These are phyloP conservation scores for Phalanger gymnotis DNA, from an alignment of 2,797 vertebrate genomes.

Conservation along the genomic window DNA sequence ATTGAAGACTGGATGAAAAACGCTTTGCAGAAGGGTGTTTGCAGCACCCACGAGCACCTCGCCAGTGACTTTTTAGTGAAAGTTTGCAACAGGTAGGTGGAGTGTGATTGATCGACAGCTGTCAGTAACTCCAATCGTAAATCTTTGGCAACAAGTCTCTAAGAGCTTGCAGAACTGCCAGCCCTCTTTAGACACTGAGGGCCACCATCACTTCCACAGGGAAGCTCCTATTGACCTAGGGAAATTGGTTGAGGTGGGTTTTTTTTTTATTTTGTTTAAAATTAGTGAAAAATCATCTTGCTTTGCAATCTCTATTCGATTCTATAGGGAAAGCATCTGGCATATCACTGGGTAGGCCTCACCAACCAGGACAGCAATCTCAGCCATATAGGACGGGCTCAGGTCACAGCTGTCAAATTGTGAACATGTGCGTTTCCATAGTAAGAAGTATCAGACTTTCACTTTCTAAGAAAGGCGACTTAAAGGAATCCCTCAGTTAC, in stretches of 20 bases:
- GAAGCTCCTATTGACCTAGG: neutral
- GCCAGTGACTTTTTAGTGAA: slow-evolving; percentile 91
- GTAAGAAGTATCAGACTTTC: neutral
- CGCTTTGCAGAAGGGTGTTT: slow-evolving; percentile 92
- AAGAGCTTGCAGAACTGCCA: neutral
- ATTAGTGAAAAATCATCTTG: neutral
- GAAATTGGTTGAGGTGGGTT: neutral
- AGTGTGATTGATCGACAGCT: slow-evolving; percentile 1
- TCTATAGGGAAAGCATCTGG: neutral
- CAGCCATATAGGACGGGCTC: neutral
- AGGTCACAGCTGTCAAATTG: neutral
- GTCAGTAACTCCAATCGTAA: neutral
- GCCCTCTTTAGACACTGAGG: no score
- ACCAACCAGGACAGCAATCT: neutral
- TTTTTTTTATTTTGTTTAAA: neutral
- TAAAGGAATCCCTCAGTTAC: neutral
- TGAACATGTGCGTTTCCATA: neutral
- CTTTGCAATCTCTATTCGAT: neutral
- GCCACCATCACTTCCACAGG: rapidly evolving
- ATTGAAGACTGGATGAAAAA: slow-evolving; percentile 96
- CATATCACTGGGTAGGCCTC: neutral
- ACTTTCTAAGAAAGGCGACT: neutral
- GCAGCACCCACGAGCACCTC: slow-evolving; percentile 89
- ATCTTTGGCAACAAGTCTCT: neutral
- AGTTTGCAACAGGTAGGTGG: slow-evolving; percentile 86